These are phyloP conservation scores for Teleogryllus occipitalis DNA, from an alignment of 1,140 invertebrate genomes.

Conservation along the genomic window DNA sequence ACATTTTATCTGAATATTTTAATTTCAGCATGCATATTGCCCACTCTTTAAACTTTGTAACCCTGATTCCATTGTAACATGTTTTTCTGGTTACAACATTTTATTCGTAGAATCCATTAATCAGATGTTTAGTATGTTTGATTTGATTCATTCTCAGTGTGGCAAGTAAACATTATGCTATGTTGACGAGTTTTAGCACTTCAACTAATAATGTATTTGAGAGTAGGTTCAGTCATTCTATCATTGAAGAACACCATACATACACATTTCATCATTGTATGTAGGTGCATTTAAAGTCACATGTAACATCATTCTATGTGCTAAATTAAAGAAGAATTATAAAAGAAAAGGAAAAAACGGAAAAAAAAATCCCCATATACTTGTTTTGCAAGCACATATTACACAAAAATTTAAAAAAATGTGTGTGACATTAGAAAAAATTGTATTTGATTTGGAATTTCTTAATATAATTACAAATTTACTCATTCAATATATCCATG, in stretches of 20 bases:
- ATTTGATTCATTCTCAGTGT: constrained; percentile 1
- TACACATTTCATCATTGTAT: not conserved
- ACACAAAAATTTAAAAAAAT: not conserved
- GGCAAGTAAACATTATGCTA: constrained; percentile 1
- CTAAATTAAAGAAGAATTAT: not conserved
- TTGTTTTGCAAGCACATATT: not conserved
- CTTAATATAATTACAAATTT: not conserved
- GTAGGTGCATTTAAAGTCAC: not conserved
- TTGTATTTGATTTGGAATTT: not conserved
- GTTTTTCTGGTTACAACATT: constrained; percentile 1
- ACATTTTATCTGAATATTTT: not conserved
- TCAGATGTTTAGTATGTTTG: not conserved
- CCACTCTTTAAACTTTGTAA: not conserved
- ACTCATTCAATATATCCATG: not conserved
- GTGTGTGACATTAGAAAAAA: not conserved
- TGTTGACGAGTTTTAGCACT: not conserved
- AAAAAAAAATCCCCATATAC: not conserved
- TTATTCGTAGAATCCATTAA: not conserved
- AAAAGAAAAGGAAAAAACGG: not conserved
- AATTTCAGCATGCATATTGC: not conserved
- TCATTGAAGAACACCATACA: not conserved
- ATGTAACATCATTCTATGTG: not conserved
- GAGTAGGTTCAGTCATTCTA: not conserved
- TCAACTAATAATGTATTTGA: not conserved
- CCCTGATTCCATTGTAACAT: not conserved